Evolutionary conservation across 2,113 vertebrate species (phyloP), one percentile per base, ranked within the genome.

Genomic region (Oreochromis niloticus): DNA sequence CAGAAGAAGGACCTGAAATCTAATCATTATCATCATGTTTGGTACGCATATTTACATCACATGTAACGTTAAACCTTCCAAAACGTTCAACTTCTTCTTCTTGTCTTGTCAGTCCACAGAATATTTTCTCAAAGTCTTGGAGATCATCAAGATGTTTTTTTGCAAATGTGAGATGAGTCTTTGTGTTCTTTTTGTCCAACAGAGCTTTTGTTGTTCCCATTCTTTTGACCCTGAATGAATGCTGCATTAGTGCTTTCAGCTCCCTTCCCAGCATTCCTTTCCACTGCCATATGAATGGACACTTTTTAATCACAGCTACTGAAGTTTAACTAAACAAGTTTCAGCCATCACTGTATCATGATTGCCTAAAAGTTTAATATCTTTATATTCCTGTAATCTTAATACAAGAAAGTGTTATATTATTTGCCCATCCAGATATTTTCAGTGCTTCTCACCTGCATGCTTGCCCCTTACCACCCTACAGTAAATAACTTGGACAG

Each of bases 141-240:
- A 22, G 61, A 66, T 39, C 19, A 66, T 39, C 0, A 13, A 39
- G 10, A 66, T 66, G 32, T 4, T 55, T 27, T 12, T 36, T 66
- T 0, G 0, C 4, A 22, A 66, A 66, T 66, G 34, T 39, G 11
- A 22, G 19, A 66, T 0, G 1, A 66, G 34, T 39, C 61, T 8
- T 66, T 66, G 34, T 66, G 61, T 39, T 68, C 61, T 68, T 68
- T 68, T 68, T 68, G 19, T 22, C 19, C 61, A 68, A 4, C 34
- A 7, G 68, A 48, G 68, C 22, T 75, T 73, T 73, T 73, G 41
- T 48, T 30, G 41, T 48, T 75, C 41, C 14, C 68, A 30, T 30
- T 48, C 68, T 75, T 75, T 75, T 17, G 68, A 30, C 22, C 0
- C 0, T 48, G 68, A 75, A 48, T 75, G 2, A 0, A 73, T 27